phyloP scores from a whole-genome alignment of 2,888 invertebrate species.

The Apamea crenata region DNA sequence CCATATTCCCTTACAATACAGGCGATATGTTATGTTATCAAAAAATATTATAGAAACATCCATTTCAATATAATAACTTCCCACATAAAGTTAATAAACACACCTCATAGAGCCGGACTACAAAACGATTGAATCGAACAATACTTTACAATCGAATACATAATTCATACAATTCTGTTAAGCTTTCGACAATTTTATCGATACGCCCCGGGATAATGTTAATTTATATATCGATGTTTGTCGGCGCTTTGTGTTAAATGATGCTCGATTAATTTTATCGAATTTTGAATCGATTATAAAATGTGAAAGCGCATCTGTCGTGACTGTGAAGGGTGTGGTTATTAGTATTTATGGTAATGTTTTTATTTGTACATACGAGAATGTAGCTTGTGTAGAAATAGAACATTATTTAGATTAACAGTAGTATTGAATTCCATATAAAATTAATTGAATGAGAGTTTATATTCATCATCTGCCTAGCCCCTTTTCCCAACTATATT shows the following conservation, averaged over 20 bases:
- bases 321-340: conserved; percentile 66
- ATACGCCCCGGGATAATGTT: conserved; percentile 70
- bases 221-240: conserved; percentile 71
- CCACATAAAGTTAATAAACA: conserved; percentile 58
- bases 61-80: conserved; percentile 37
- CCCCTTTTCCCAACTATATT: too few relatives aligned
- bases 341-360: conserved; percentile 69
- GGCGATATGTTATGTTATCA: background rate
- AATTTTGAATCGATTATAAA: conserved; percentile 69
- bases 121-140: conserved; percentile 66
- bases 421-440: background rate
- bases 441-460: background rate
- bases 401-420: background rate
- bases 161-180: conserved; percentile 72
- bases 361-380: conserved; percentile 63
- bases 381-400: conserved; percentile 1
- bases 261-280: conserved; percentile 74
- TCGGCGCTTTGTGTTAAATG: conserved; percentile 71
- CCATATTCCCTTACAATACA: background rate
- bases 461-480: background rate
- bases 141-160: conserved; percentile 69
- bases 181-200: conserved; percentile 72
- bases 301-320: conserved; percentile 77
- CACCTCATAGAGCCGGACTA: conserved; percentile 58
- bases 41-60: conserved; percentile 13